A percentile compares a stretch with the other conserved stretches of the same genome.
Conservation (phyloP, 53 echinoderm and acorn worm genomes). For the Arbacia lixula region DNA sequence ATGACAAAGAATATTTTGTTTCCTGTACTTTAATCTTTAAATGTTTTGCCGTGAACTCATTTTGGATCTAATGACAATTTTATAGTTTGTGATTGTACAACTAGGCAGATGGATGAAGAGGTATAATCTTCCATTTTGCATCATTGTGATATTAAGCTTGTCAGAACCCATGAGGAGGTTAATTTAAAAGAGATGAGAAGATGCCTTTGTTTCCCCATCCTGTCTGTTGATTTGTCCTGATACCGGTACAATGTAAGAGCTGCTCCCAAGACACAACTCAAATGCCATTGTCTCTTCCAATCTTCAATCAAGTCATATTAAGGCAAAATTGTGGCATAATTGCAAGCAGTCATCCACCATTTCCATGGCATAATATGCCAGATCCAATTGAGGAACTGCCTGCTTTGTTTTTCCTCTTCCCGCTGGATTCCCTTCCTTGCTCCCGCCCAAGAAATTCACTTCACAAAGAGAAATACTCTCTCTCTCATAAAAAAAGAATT, state of each 20-base stretch:
- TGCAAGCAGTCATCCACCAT: constrained; percentile 21
- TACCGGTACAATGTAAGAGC: too few relatives aligned
- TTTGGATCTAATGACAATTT: constrained; percentile 34
- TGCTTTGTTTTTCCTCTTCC: too few relatives aligned
- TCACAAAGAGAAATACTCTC: too few relatives aligned
- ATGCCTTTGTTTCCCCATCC: too few relatives aligned
- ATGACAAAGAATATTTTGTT: not conserved
- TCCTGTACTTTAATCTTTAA: not conserved
- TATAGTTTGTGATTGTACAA: constrained; percentile 23
- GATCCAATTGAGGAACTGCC: too few relatives aligned
- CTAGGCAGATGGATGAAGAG: too few relatives aligned
- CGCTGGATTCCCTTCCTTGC: too few relatives aligned
- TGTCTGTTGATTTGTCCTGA: too few relatives aligned
- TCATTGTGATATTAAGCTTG: constrained; percentile 29
- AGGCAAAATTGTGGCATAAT: constrained; percentile 14
- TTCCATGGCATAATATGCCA: constrained; percentile 29
- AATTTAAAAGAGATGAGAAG: constrained; percentile 40
- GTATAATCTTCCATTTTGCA: too few relatives aligned
- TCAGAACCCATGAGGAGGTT: constrained; percentile 17
- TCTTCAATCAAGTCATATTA: constrained; percentile 19
- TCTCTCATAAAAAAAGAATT: too few relatives aligned
- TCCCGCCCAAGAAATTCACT: too few relatives aligned
- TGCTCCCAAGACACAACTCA: constrained; percentile 10
- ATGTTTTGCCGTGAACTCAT: constrained; percentile 19
- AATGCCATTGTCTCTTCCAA: constrained; percentile 11